Conservation (phyloP, 2,797 vertebrate species). For the Phataginus tetradactyla region DNA sequence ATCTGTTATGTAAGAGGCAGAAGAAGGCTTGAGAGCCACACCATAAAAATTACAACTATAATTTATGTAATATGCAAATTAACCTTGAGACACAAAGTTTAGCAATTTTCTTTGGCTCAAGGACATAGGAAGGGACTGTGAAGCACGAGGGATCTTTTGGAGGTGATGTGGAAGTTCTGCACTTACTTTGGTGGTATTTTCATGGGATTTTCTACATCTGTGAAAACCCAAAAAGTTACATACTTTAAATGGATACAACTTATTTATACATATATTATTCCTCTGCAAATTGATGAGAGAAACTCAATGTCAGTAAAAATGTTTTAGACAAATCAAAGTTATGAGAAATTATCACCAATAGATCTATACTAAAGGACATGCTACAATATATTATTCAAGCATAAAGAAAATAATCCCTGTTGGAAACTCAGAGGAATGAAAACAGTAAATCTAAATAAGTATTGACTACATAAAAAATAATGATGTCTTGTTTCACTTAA, state of each 20-base stretch:
- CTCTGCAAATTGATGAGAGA: not conserved
- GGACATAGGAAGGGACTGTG: not conserved
- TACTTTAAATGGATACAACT: not conserved
- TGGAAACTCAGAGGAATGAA: not conserved
- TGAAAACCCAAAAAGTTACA: not conserved
- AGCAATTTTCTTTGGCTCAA: not conserved
- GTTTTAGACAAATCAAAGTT: constrained; percentile 25
- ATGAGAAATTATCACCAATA: not conserved
- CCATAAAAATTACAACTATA: not conserved
- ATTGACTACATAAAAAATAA: not conserved
- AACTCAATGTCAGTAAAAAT: not conserved
- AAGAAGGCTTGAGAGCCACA: not conserved
- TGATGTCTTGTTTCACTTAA: not conserved
- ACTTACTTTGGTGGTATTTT: not conserved
- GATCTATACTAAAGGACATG: not conserved
- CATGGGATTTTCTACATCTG: not conserved
- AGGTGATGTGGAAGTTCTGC: not conserved
- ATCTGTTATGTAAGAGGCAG: not conserved
- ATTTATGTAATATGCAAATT: not conserved
- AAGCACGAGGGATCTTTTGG: not conserved
- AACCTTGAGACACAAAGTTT: not conserved
- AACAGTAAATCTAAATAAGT: not conserved
- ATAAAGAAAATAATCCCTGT: not conserved
- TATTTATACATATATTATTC: not conserved
- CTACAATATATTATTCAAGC: not conserved